These are phyloP conservation scores for Pinctada fucata DNA, from an alignment of 2,888 invertebrate genomes.

Conservation along the genomic window DNA sequence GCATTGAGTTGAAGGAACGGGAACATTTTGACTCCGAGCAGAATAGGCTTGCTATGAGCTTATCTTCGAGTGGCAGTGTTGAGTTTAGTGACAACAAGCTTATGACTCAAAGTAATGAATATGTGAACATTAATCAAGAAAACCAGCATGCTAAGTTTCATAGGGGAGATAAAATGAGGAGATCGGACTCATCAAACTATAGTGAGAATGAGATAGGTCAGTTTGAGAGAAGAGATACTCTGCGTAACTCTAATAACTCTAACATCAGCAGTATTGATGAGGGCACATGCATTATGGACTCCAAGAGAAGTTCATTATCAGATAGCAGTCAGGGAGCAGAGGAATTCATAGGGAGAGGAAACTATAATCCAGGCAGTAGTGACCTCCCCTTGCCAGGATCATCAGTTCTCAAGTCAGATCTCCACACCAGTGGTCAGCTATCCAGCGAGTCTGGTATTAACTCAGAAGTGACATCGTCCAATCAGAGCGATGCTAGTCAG, in stretches of 20 bases:
- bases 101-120: not conserved
- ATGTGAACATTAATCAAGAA: not conserved
- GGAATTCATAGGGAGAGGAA: not conserved
- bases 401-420: not conserved
- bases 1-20: not conserved
- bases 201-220: not conserved
- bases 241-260: slow-evolving; percentile 52
- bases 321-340: slow-evolving; percentile 40
- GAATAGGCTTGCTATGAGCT: not conserved
- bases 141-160: not conserved
- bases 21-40: slow-evolving; percentile 25
- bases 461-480: slow-evolving; percentile 58
- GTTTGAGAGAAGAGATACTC: slow-evolving; percentile 48
- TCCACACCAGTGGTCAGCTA: slow-evolving; percentile 27
- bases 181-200: not conserved
- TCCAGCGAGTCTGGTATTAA: slow-evolving; percentile 57
- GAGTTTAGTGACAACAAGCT: not conserved
- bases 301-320: slow-evolving; percentile 43
- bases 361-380: not conserved
- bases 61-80: not conserved
- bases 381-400: not conserved
- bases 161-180: not conserved
- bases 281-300: slow-evolving; percentile 23
- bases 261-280: slow-evolving; percentile 55
- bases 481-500: slow-evolving; percentile 60